A percentile compares a stretch with the other conserved stretches of the same genome.
Evolutionary conservation across 1,140 invertebrate species (phyloP).

Genomic region (Hermetia illucens): DNA sequence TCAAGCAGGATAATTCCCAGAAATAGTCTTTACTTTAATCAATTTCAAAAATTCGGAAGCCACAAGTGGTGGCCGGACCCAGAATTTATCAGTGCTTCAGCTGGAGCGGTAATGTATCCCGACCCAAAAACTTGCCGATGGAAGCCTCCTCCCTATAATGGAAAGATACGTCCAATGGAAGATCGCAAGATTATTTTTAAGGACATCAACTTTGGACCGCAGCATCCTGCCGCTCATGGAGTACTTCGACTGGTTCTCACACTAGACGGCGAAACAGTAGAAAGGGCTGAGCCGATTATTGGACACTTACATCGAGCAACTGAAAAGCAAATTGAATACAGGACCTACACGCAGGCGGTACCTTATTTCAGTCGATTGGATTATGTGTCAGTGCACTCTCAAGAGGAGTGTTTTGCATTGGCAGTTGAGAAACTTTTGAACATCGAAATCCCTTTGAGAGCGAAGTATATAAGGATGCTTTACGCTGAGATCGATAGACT

Average conservation of each 20-base stretch:
- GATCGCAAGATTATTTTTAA: slow-evolving; percentile 43
- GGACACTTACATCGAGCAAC: slow-evolving; percentile 47
- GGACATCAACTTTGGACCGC: slow-evolving; percentile 67
- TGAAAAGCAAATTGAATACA: slow-evolving; percentile 73
- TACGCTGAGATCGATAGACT: slow-evolving; percentile 70
- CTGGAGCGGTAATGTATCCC: slow-evolving; percentile 42
- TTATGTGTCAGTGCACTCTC: slow-evolving; percentile 72
- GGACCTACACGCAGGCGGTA: slow-evolving; percentile 65
- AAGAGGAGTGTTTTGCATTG: slow-evolving; percentile 59
- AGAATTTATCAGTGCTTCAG: slow-evolving; percentile 42
- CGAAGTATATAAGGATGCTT: slow-evolving; percentile 55
- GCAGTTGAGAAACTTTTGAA: slow-evolving; percentile 69
- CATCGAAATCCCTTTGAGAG: slow-evolving; percentile 56
- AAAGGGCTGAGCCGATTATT: slow-evolving; percentile 30
- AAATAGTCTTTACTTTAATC: too few relatives aligned
- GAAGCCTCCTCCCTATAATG: slow-evolving; percentile 25
- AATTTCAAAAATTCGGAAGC: too few relatives aligned
- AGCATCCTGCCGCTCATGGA: slow-evolving; percentile 76
- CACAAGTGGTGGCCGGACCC: slow-evolving; percentile 19
- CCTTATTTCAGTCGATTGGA: slow-evolving; percentile 77
- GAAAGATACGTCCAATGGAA: slow-evolving; percentile 17
- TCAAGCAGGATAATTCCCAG: too few relatives aligned
- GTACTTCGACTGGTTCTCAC: slow-evolving; percentile 64
- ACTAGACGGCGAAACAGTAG: slow-evolving; percentile 56
- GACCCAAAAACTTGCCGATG: slow-evolving; percentile 30